Base-by-base conservation (phyloP, 2,888 invertebrate genomes). In the Chromoteleia sp. region DNA sequence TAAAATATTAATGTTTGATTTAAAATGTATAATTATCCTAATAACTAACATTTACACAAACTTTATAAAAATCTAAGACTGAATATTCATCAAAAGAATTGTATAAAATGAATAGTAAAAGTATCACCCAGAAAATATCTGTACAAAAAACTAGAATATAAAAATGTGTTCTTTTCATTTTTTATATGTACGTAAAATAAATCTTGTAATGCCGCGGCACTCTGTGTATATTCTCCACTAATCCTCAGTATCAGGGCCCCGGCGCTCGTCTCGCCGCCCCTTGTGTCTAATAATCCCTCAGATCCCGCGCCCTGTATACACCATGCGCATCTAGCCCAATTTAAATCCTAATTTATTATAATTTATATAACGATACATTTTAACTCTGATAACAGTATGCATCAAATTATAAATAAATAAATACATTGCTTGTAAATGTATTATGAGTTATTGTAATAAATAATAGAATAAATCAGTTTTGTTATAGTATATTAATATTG, bases 271-370 rank as follows among this genome's bases (percentile, higher is more conserved):
- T 59, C 25, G 29, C 59, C 63, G 68, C 52, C 25, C n/a, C 68
- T 61, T 61, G 76, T 17, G 17, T 43, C 41, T 59, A 59, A 68
- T 76, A 76, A 76, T 76, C 76, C 61, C 59, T 50, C 68, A n/a
- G 52, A 76, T 52, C 45, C 50, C 19, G 59, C 56, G 36, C 50
- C 50, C 58, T 59, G n/a, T n/a, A 15, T 43, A 41, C 33, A 41
- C 30, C 25, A 21, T 41, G 59, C 56, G n/a, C 33, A 56, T 39
- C 58, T 41, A 61, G 33, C 19, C 10, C 58, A 33, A 41, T 61
- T 30, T 61, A 61, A 61, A 54, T 52, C 54, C 33, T 52, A 61
- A 41, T 54, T 61, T 73, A 58, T 58, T 43, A 41, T 63, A 48
- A 63, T 14, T 12, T 61, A n/a, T 30, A 45, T 1, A 52, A 30